Conservation (phyloP, 2,113 vertebrate species). For the Todiramphus chloris region DNA sequence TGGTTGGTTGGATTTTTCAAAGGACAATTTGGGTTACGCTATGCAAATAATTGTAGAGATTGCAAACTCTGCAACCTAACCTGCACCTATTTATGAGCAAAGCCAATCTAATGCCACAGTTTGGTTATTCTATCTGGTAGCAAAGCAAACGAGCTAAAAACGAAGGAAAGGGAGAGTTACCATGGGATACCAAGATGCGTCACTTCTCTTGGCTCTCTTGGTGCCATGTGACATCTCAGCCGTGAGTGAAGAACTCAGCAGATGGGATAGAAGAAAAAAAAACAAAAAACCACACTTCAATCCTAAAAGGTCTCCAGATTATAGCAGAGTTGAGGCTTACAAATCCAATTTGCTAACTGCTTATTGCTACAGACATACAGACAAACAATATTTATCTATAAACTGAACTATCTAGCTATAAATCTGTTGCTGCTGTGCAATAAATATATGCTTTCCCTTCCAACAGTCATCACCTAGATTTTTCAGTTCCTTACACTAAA, state of each 20-base stretch:
- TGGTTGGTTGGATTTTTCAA: neutral
- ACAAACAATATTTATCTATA: neutral
- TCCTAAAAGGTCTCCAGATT: neutral
- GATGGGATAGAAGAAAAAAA: neutral
- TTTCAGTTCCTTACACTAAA: neutral
- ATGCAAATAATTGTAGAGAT: neutral
- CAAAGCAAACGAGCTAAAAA: neutral
- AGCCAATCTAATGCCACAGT: neutral
- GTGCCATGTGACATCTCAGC: neutral
- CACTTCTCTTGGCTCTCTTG: slow-evolving; percentile 28
- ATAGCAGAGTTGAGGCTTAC: slow-evolving; percentile 5
- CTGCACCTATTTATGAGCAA: neutral
- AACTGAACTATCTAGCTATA: neutral
- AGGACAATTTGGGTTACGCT: neutral
- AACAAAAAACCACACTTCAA: neutral
- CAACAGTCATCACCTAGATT: neutral
- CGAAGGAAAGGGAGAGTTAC: slow-evolving; percentile 28
- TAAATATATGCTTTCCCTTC: neutral
- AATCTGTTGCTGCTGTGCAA: neutral
- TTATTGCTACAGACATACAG: neutral
- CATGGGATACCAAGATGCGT: slow-evolving; percentile 48
- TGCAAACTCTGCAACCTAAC: neutral
- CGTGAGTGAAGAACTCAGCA: neutral
- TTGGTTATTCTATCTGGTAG: neutral
- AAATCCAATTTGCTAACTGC: neutral